Evolutionary conservation across 2,113 vertebrate species (phyloP), one percentile per base, ranked within the genome.

Genomic region (Leptodactylus fuscus): DNA sequence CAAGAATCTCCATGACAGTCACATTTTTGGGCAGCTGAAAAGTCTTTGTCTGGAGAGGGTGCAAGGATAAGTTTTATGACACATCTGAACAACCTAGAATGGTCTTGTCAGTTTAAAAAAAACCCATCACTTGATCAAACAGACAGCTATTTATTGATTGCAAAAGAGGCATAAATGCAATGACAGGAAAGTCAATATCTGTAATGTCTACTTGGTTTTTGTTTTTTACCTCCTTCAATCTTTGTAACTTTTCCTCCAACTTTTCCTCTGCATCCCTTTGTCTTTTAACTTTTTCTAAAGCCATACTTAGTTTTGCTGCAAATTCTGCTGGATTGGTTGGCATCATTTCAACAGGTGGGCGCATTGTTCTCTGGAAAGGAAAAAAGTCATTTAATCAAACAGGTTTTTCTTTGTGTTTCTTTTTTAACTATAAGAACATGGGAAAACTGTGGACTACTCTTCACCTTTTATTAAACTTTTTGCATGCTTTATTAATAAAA

Each of bases 301-400:
- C 84, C 16, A 73, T 4, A 5, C 65, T 86, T 27, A 86, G 38
- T 80, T 81, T 86, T n/a, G 84, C 84, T 3, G 84, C 84, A 81
- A 86, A 86, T 46, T 86, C 84, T 60, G 84, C 84, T 16, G 84
- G 84, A 27, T 46, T 86, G 0, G n/a, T 34, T 29, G 84, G 84
- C 76, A 81, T 29, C 84, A 86, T 86, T 67, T 86, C 84, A 60
- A 77, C 65, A 48, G 84, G 84, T 24, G 84, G 84, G 24, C 84
- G 84, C 76, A 86, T 58, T 22, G 84, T 86, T 46, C 84, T 86
- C 84, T 86, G 67, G 15, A 34, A 34, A 9, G 65, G 49, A 44
- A 20, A 55, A 58, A n/a, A n/a, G n/a, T n/a, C n/a, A n/a, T n/a
- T n/a, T n/a, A n/a, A n/a, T n/a, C n/a, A n/a, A n/a, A n/a, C n/a